Conservation (phyloP, 2,888 invertebrate species). For the Opisthograptis luteolata region DNA sequence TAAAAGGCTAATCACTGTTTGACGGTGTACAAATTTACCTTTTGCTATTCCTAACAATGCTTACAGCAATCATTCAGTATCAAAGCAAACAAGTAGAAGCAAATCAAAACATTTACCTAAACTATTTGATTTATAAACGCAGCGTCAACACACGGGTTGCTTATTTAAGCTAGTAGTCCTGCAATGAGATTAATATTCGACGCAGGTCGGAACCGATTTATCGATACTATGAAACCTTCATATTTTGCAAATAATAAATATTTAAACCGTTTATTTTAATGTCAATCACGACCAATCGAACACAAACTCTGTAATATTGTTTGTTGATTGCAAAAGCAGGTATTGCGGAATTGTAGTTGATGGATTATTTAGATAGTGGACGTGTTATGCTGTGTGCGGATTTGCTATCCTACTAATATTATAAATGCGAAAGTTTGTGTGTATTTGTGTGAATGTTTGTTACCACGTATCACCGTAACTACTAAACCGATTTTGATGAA, state of each 20-base stretch:
- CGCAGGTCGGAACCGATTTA: conserved; percentile 38
- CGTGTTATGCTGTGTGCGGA: too few species aligned
- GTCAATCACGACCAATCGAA: conserved; percentile 49
- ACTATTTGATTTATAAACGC: neutral
- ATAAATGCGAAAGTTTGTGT: too few species aligned
- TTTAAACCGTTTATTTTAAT: conserved; percentile 52
- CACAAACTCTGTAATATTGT: conserved; percentile 11
- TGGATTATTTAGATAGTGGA: neutral
- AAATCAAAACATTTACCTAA: neutral
- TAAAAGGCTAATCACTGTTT: too few species aligned
- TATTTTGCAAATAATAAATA: conserved; percentile 50
- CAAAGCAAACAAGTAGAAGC: too few species aligned
- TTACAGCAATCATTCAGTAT: too few species aligned
- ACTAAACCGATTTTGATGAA: too few species aligned
- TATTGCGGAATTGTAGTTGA: neutral
- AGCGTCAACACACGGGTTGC: neutral
- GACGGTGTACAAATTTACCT: too few species aligned
- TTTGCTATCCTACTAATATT: too few species aligned
- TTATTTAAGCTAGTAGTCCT: conserved; percentile 2
- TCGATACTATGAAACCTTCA: conserved; percentile 40
- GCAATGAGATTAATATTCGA: conserved; percentile 29
- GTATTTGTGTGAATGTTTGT: too few species aligned
- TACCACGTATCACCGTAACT: too few species aligned
- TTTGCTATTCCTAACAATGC: too few species aligned
- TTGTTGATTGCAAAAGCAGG: conserved; percentile 13